These are phyloP conservation scores for Myoxocephalus aenaeus DNA, from an alignment of 2,797 vertebrate genomes.

Conservation along the genomic window DNA sequence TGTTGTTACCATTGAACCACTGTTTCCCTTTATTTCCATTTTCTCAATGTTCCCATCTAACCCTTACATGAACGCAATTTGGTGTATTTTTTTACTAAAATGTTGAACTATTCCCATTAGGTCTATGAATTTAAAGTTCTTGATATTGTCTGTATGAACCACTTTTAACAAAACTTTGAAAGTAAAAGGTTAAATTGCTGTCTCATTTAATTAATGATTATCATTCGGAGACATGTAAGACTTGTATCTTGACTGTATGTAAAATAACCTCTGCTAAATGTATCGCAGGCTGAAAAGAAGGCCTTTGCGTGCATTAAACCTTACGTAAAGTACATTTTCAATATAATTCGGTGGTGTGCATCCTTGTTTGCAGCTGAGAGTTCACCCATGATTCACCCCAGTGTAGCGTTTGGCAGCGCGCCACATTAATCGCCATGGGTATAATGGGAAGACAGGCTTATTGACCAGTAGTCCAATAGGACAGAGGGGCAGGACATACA, in stretches of 20 bases:
- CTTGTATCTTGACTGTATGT: background rate
- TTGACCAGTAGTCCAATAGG: constrained; percentile 73
- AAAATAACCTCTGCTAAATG: background rate
- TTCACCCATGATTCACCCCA: constrained; percentile 47
- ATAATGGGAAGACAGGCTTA: constrained; percentile 73
- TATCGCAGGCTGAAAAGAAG: constrained; percentile 12
- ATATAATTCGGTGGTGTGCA: background rate
- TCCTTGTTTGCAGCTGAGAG: constrained; percentile 25
- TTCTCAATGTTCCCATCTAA: background rate
- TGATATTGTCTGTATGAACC: background rate
- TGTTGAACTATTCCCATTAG: background rate
- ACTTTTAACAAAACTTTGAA: background rate
- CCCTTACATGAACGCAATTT: background rate
- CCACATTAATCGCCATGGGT: constrained; percentile 71
- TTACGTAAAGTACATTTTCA: constrained; percentile 3
- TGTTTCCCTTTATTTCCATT: background rate
- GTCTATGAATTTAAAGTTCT: background rate
- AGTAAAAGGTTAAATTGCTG: background rate
- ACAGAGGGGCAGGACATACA: constrained; percentile 72
- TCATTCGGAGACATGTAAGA: background rate
- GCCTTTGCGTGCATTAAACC: background rate
- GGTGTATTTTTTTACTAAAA: background rate
- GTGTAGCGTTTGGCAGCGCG: constrained; percentile 54
- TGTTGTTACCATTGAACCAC: background rate
- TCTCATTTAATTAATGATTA: background rate